A percentile compares a stretch with the other conserved stretches of the same genome.
Evolutionary conservation across 2,888 invertebrate genomes (phyloP).

Genomic region (Isoperla grammatica): DNA sequence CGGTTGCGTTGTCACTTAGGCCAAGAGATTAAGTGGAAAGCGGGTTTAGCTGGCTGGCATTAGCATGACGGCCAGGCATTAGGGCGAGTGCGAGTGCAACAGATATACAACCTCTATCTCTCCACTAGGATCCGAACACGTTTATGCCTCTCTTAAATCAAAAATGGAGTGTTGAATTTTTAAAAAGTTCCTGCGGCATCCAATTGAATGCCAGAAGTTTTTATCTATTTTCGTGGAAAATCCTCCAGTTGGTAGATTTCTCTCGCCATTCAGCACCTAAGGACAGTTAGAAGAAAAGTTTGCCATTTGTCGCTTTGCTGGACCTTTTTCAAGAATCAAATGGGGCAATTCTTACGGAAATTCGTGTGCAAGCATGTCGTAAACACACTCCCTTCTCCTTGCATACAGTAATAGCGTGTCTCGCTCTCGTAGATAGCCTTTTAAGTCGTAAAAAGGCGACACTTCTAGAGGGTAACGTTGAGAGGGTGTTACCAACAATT

Average conservation of each 20-base stretch:
- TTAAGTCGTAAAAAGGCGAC: neutral
- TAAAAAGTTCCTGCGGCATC: no score
- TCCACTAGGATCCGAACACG: no score
- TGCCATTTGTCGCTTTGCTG: constrained; percentile 9
- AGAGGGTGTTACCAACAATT: neutral
- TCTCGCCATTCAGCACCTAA: neutral
- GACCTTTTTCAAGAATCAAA: constrained; percentile 20
- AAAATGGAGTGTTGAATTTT: no score
- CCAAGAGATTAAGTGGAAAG: constrained; percentile 6
- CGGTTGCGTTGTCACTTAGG: constrained; percentile 4
- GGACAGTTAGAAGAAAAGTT: constrained; percentile 7
- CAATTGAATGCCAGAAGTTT: no score
- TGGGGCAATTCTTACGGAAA: constrained; percentile 26
- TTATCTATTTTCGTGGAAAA: no score
- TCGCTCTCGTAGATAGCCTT: neutral
- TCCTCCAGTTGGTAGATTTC: neutral
- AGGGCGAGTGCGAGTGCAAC: no score
- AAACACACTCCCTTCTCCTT: constrained; percentile 6
- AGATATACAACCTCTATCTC: no score
- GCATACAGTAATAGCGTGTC: neutral
- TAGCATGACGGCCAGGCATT: neutral
- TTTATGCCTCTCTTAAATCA: no score
- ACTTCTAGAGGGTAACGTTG: neutral
- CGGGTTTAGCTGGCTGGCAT: constrained; percentile 1
- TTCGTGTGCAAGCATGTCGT: constrained; percentile 21